phyloP scores from a whole-genome alignment of 2,797 vertebrate genomes.

The Betta splendens region DNA sequence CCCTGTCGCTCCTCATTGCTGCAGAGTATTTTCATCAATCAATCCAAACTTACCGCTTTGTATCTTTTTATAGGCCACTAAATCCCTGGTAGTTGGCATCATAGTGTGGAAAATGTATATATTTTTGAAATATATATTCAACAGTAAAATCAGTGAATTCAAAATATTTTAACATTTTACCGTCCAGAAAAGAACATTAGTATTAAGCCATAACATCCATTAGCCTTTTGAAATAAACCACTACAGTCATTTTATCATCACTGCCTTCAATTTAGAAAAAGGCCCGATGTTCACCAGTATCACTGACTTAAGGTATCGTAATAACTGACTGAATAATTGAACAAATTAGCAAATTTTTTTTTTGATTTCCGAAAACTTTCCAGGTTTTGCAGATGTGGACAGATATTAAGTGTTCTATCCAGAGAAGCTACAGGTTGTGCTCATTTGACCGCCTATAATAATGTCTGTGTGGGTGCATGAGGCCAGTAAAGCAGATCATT shows the following conservation, averaged over 20 bases:
- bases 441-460: not conserved
- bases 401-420: not conserved
- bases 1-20: not conserved
- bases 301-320: too few species aligned
- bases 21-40: too few species aligned
- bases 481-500: constrained; percentile 35
- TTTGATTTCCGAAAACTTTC: not conserved
- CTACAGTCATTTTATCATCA: not conserved
- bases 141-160: not conserved
- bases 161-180: constrained; percentile 9
- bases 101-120: not conserved
- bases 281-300: too few species aligned
- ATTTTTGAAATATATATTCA: too few species aligned
- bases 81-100: constrained; percentile 11
- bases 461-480: constrained; percentile 2
- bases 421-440: not conserved
- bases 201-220: not conserved
- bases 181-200: constrained; percentile 38
- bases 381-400: not conserved
- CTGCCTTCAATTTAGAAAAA: too few species aligned
- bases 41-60: constrained; percentile 28
- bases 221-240: not conserved
- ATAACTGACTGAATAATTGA: constrained; percentile 4
- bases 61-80: constrained; percentile 48
- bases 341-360: too few species aligned